A percentile compares a stretch with the other conserved stretches of the same genome.
These are phyloP conservation scores for Argyrosomus japonicus DNA, from an alignment of 2,113 vertebrate species.

Conservation along the genomic window DNA sequence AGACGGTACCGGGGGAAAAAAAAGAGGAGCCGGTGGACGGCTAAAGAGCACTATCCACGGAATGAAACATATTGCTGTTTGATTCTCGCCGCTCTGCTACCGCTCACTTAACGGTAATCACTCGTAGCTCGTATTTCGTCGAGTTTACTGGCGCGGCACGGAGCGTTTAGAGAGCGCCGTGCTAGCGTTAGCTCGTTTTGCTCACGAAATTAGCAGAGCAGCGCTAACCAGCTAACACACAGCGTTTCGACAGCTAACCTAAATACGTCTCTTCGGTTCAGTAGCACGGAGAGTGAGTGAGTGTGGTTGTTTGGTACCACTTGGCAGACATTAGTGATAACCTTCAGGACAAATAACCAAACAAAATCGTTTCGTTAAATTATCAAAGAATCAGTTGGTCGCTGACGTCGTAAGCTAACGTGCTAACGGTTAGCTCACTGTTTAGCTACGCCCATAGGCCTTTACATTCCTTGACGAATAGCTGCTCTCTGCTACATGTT, in stretches of 20 bases:
- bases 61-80: conserved; percentile 11
- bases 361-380: conserved; percentile 43
- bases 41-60: conserved; percentile 9
- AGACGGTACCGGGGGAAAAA: conserved; percentile 37
- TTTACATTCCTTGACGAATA: conserved; percentile 24
- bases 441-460: conserved; percentile 65
- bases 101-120: conserved; percentile 2
- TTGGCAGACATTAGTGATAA: background rate
- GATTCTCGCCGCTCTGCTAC: background rate
- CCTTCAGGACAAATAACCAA: background rate
- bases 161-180: background rate
- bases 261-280: rapidly evolving
- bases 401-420: conserved; percentile 69
- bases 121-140: rapidly evolving
- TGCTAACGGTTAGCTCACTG: conserved; percentile 60
- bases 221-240: conserved; percentile 16
- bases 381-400: conserved; percentile 46
- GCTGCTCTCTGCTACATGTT: background rate
- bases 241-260: background rate
- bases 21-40: conserved; percentile 40
- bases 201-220: conserved; percentile 42
- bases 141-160: too few species aligned
- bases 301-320: rapidly evolving
- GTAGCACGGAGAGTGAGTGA: rapidly evolving
- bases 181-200: conserved; percentile 32